Evolutionary conservation across 2,797 vertebrate species (phyloP).

Genomic region (Propithecus perrieri): DNA sequence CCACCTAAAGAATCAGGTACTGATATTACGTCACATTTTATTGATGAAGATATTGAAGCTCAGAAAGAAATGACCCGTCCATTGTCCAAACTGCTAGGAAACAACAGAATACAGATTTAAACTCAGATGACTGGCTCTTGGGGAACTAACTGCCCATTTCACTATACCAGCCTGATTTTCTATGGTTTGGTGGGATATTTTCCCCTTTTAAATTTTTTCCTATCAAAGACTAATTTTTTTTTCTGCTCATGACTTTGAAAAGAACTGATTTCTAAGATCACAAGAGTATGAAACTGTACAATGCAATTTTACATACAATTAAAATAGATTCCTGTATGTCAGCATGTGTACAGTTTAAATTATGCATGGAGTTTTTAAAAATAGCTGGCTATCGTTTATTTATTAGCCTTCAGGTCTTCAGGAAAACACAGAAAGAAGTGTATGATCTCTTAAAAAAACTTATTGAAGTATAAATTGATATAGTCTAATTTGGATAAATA

Average conservation of each 20-base stretch:
- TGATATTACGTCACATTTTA: background rate
- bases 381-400: slow-evolving; percentile 46
- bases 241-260: slow-evolving; percentile 9
- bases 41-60: background rate
- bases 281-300: background rate
- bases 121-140: background rate
- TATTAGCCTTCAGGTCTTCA: slow-evolving; percentile 49
- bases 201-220: slow-evolving; percentile 1
- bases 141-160: background rate
- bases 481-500: slow-evolving; percentile 3
- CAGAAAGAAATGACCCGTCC: background rate
- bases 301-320: slow-evolving; percentile 12
- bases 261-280: background rate
- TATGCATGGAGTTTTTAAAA: slow-evolving; percentile 53
- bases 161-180: background rate
- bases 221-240: background rate
- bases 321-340: slow-evolving; percentile 56
- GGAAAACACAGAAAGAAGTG: slow-evolving; percentile 26
- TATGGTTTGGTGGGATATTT: background rate
- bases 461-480: slow-evolving; percentile 34
- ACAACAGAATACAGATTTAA: background rate
- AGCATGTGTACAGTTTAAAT: slow-evolving; percentile 59
- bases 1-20: background rate
- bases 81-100: slow-evolving; percentile 9
- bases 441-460: slow-evolving; percentile 30